phyloP scores from a whole-genome alignment of 1,140 invertebrate species.

The Drosophila carrolli region DNA sequence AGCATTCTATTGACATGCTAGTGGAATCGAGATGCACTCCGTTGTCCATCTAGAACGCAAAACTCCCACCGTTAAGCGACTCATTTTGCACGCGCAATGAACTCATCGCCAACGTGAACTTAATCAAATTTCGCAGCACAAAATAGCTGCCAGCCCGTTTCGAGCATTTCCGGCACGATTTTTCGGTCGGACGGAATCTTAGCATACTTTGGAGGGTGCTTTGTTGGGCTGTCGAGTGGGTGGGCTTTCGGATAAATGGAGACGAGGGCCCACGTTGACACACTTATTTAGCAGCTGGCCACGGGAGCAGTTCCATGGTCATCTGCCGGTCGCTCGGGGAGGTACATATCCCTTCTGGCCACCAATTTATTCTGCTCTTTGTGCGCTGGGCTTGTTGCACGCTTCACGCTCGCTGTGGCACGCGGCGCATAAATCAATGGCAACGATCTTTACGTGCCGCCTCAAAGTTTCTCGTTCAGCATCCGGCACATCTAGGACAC shows the following conservation, averaged over 20 bases:
- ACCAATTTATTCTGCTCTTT: slow-evolving; percentile 25
- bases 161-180: slow-evolving; percentile 47
- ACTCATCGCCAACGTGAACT: slow-evolving; percentile 65
- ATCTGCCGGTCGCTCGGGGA: slow-evolving; percentile 8
- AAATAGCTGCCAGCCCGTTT: slow-evolving; percentile 41
- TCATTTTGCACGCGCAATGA: slow-evolving; percentile 59
- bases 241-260: neutral
- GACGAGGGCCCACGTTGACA: slow-evolving; percentile 54
- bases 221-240: slow-evolving; percentile 49
- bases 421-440: slow-evolving; percentile 80
- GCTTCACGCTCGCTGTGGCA: slow-evolving; percentile 69
- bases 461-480: slow-evolving; percentile 46
- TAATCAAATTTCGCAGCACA: slow-evolving; percentile 73
- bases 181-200: slow-evolving; percentile 22
- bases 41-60: slow-evolving; percentile 36
- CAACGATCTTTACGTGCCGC: slow-evolving; percentile 79
- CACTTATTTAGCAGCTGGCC: slow-evolving; percentile 73
- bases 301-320: slow-evolving; percentile 15
- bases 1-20: no score
- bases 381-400: slow-evolving; percentile 68
- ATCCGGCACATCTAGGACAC: slow-evolving; percentile 24
- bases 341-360: slow-evolving; percentile 5
- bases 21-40: slow-evolving; percentile 1
- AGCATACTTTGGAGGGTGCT: slow-evolving; percentile 68
- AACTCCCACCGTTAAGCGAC: slow-evolving; percentile 32